Evolutionary conservation across 2,888 invertebrate species (phyloP), one percentile per base, ranked within the genome.

Genomic region (Abscondita cerata): DNA sequence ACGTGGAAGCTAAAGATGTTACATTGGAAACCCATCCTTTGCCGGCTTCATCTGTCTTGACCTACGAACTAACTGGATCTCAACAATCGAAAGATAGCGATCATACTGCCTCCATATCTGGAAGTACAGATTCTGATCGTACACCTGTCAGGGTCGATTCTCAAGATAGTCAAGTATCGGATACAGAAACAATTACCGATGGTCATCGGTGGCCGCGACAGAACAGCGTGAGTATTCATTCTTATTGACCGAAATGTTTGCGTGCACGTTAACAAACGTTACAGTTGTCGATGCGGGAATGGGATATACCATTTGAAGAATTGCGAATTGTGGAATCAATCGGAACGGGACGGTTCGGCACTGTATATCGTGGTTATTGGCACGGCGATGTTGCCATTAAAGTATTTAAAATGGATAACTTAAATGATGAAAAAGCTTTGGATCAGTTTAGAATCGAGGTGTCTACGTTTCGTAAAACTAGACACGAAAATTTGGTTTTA

Each of bases 221-320:
- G 78, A 93, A 92, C 77, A 93, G 93, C 71, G 90, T 90, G 80
- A 82, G 88, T 84, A 65, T 47, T 15, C 19, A n/a, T 12, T 13
- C 13, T 38, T 38, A 38, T 19, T 9, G 4, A 3, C 31, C 31
- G 40, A 59, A 62, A n/a, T n/a, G n/a, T n/a, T n/a, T n/a, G n/a
- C n/a, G n/a, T n/a, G n/a, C n/a, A n/a, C n/a, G n/a, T 33, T 38
- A n/a, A n/a, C n/a, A n/a, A n/a, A 51, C 31, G 57, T 75, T 76
- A 11, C 81, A 91, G 91, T 82, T 95, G 68, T 95, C 95, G 1
- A 89, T 95, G 84, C 88, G 94, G 75, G 97, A 98, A 78, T 98
- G 98, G 98, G 96, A 98, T 83, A 98, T 98, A 78, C 96, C 97
- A n/a, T 97, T 89, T 83, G 94, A 95, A 77, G 96, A 98, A 81